Base-by-base conservation (phyloP, 2,797 vertebrate species). In the Galagoides demidoff region DNA sequence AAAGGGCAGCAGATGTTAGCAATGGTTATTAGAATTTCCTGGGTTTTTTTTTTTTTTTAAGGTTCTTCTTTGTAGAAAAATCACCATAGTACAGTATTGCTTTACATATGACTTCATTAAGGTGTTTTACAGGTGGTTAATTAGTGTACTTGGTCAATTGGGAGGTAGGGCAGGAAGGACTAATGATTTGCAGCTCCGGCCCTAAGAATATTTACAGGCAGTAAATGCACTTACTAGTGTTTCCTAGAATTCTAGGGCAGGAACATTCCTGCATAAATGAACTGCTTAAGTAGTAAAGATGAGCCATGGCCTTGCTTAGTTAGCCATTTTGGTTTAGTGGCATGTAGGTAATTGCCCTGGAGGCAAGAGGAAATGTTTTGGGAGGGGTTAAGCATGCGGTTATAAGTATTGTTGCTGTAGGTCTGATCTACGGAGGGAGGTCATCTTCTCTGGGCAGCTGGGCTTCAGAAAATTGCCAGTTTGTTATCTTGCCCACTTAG, bases 111-210 rank as follows among this genome's bases (percentile, higher is more conserved):
- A 83, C 55, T 92, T 95, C 77, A 68, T 76, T 82, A 88, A 92
- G 82, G 76, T 73, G 59, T 86, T 96, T 97, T 95, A 66, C 66
- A 85, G 94, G 88, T 95, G 87, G 76, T 74, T 94, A 95, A 88
- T 95, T 91, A 89, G 27, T 94, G 25, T 73, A 37, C 39, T 83
- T 94, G 88, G 52, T 90, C 90, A 94, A 45, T 81, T 45, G 79
- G 59, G 70, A 86, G 76, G 20, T 64, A 25, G 25, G 71, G 52
- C 77, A 39, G 49, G 34, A 81, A 59, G 81, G 79, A 68, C 61
- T 82, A 85, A 92, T 92, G 55, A 57, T 90, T 95, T 87, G n/a
- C 31, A 76, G 66, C 27, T 87, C 37, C 27, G 70, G 85, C 52
- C 66, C 45, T 93, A 39, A 45, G 66, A 88, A 45, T 73, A 86